Conservation (phyloP, 2,888 invertebrate genomes). For the Melieria picta region DNA sequence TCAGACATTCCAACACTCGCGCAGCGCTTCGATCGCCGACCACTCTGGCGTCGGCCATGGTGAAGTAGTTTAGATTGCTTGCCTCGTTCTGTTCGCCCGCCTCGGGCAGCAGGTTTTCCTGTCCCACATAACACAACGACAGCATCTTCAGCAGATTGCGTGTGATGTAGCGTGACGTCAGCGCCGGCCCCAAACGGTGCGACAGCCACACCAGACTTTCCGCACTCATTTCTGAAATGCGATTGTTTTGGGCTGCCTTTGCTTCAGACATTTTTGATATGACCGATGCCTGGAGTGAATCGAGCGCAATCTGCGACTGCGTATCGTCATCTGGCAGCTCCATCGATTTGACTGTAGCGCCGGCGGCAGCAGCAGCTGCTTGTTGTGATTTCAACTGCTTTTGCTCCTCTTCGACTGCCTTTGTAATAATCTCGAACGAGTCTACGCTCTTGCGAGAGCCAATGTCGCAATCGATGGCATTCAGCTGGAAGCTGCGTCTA, state of each 20-base stretch:
- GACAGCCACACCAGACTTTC: slow-evolving; percentile 92
- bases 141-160: slow-evolving; percentile 93
- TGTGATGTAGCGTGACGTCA: slow-evolving; percentile 90
- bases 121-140: slow-evolving; percentile 90
- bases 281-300: slow-evolving; percentile 62
- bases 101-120: slow-evolving; percentile 74
- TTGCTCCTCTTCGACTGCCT: slow-evolving; percentile 47
- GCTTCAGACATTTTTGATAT: slow-evolving; percentile 62
- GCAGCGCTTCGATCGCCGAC: slow-evolving; percentile 83
- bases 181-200: slow-evolving; percentile 91
- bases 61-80: slow-evolving; percentile 71
- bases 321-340: slow-evolving; percentile 26
- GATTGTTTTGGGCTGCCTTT: slow-evolving; percentile 65
- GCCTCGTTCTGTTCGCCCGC: slow-evolving; percentile 62
- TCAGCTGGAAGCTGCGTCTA: slow-evolving; percentile 66
- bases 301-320: slow-evolving; percentile 47
- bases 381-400: slow-evolving; percentile 33
- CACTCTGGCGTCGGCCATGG: slow-evolving; percentile 74
- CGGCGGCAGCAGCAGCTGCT: slow-evolving; percentile 4
- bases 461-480: slow-evolving; percentile 72
- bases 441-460: slow-evolving; percentile 71
- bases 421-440: slow-evolving; percentile 64
- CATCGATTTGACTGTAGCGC: neutral
- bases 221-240: slow-evolving; percentile 86
- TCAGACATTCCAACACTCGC: slow-evolving; percentile 90